Evolutionary conservation across 2,888 invertebrate genomes (phyloP).

Genomic region (Cryptocephalus primarius): DNA sequence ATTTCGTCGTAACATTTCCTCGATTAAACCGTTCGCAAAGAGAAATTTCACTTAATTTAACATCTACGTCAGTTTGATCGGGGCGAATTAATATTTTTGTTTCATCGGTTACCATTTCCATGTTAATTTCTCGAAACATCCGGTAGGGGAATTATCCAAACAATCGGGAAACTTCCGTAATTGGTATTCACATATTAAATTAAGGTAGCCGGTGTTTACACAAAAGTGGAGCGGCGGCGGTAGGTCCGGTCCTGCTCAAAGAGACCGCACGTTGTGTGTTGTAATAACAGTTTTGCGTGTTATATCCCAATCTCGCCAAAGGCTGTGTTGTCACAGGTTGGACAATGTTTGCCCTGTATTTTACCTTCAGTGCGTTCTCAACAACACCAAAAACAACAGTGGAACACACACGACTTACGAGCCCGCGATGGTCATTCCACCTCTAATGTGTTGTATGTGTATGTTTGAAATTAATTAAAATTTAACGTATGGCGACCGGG

Average conservation of each 20-base stretch:
- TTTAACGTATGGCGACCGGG: conserved; percentile 14
- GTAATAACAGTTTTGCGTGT: conserved; percentile 30
- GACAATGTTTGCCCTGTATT: conserved; percentile 19
- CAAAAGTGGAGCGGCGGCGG: not conserved
- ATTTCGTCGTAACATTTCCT: too few species aligned
- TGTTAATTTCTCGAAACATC: too few species aligned
- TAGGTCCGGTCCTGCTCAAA: not conserved
- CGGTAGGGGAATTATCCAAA: too few species aligned
- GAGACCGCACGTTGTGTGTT: conserved; percentile 7
- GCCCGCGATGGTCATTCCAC: conserved; percentile 13
- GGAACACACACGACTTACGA: conserved; percentile 14
- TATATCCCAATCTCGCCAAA: conserved; percentile 22
- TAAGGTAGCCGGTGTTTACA: not conserved
- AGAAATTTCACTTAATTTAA: too few species aligned
- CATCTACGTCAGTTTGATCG: too few species aligned
- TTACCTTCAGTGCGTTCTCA: conserved; percentile 14
- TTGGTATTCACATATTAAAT: not conserved
- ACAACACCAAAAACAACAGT: conserved; percentile 16
- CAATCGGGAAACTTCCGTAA: too few species aligned
- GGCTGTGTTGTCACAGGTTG: conserved; percentile 24
- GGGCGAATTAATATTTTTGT: too few species aligned
- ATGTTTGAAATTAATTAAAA: conserved; percentile 19
- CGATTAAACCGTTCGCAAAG: too few species aligned
- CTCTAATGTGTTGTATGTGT: conserved; percentile 16
- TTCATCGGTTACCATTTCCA: too few species aligned